Evolutionary conservation across 2,113 vertebrate genomes (phyloP), one percentile per base, ranked within the genome.

Genomic region (Petroica traversi): DNA sequence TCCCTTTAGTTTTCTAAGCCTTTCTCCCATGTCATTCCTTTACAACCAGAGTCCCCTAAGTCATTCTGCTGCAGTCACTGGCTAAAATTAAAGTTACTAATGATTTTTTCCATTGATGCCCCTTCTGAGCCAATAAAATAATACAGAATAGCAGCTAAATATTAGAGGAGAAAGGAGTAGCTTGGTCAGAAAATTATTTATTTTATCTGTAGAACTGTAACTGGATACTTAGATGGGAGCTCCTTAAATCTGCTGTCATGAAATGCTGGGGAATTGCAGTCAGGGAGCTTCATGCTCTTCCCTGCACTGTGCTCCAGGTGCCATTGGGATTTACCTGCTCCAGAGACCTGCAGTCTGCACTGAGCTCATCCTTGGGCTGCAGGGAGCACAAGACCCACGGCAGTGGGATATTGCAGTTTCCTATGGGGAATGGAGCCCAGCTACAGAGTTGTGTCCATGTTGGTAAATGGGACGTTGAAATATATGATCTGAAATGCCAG

Each of bases 321-420:
- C 14, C n/a, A 8, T 26, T 34, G 29, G 43, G 61, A 55, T 82
- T 82, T 23, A 25, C 5, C 15, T 74, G 28, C 28, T 71, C 9
- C 4, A 51, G 18, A 48, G 51, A 36, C 41, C 77, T 91, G 33
- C 25, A 20, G 14, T 8, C 49, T 76, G 41, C 1, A 1, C 25
- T 1, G 5, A 33, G 10, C 31, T 75, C 8, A 3, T 83, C 40
- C 63, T 61, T 5, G 9, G 6, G 20, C 28, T 48, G 14, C 34
- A 28, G 36, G 28, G 9, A 89, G 6, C 26, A 23, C 1, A 4
- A 11, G n/a, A 3, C 55, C 36, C 13, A 2, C 4, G 5, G 23
- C 38, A 34, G 2, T 28, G 28, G 23, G 18, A 13, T 54, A 28
- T 10, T 49, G 61, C 45, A 40, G 4, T n/a, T 83, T 49, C n/a